A percentile compares a stretch with the other conserved stretches of the same genome.
phyloP scores from a whole-genome alignment of 1,140 invertebrate genomes.

The Drosophila mauritiana region DNA sequence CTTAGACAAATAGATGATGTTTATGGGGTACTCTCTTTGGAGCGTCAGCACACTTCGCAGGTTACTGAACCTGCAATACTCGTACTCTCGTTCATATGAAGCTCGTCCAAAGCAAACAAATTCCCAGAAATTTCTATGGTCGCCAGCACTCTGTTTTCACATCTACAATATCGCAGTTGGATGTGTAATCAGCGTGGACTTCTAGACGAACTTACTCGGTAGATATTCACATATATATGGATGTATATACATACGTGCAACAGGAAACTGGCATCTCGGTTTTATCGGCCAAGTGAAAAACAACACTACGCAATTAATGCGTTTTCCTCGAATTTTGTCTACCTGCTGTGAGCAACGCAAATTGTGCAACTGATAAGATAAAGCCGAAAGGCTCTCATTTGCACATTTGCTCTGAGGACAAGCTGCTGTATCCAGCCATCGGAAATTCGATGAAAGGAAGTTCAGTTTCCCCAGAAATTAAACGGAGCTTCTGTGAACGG shows the following conservation, averaged over 20 bases:
- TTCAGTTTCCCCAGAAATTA: conserved; percentile 23
- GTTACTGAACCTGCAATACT: conserved; percentile 37
- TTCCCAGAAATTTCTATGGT: conserved; percentile 41
- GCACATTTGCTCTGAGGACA: background rate
- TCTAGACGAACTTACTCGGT: background rate
- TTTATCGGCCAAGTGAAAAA: conserved; percentile 40
- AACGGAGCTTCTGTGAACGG: conserved; percentile 7
- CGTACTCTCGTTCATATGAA: background rate
- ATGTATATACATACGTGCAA: conserved; percentile 11
- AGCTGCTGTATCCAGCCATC: background rate
- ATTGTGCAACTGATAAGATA: conserved; percentile 21
- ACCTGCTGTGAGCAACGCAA: conserved; percentile 20
- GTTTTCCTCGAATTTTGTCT: conserved; percentile 21
- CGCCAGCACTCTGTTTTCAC: conserved; percentile 11
- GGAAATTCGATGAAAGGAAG: conserved; percentile 35
- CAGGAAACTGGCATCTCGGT: conserved; percentile 20
- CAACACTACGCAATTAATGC: conserved; percentile 30
- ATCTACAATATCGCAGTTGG: conserved; percentile 4
- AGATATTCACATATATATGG: conserved; percentile 4
- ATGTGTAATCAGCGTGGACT: conserved; percentile 14
- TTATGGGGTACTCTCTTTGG: conserved; percentile 27
- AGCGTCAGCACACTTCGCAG: conserved; percentile 23
- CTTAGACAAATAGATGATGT: conserved; percentile 31
- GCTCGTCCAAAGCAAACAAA: conserved; percentile 24
- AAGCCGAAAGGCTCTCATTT: conserved; percentile 19